Evolutionary conservation across 2,113 vertebrate genomes (phyloP).

Genomic region (Oryzias curvinotus): DNA sequence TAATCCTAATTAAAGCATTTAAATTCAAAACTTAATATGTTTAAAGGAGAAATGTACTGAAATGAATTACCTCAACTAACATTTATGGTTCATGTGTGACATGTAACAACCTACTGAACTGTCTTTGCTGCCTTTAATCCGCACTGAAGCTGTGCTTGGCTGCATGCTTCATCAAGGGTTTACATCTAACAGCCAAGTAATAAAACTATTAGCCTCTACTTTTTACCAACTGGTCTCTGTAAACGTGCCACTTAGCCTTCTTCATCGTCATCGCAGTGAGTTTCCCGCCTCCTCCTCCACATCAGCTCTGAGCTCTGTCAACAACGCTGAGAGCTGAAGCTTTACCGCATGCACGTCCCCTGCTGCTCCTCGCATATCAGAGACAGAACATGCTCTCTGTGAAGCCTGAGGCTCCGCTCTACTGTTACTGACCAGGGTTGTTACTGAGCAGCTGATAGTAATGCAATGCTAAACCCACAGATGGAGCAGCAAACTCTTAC

Average conservation of each 20-base stretch:
- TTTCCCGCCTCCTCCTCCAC: slow-evolving; percentile 30
- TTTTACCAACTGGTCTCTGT: slow-evolving; percentile 2
- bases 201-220: background rate
- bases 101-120: background rate
- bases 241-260: slow-evolving; percentile 5
- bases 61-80: background rate
- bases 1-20: too few relatives aligned
- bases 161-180: too few relatives aligned
- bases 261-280: slow-evolving; percentile 15
- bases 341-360: slow-evolving; percentile 52
- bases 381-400: slow-evolving; percentile 21
- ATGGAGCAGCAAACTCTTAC: background rate
- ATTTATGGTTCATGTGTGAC: background rate
- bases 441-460: slow-evolving; percentile 25
- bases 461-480: background rate
- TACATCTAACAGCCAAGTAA: background rate
- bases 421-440: slow-evolving; percentile 19
- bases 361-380: slow-evolving; percentile 40
- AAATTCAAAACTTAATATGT: too few relatives aligned
- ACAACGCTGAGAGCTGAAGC: slow-evolving; percentile 45
- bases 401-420: slow-evolving; percentile 31
- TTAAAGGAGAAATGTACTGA: background rate
- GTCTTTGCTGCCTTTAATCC: background rate
- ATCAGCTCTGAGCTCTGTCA: slow-evolving; percentile 53
- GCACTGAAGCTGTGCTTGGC: background rate